These are phyloP conservation scores for Drosophila ezoana DNA, from an alignment of 2,888 invertebrate genomes.

Conservation along the genomic window DNA sequence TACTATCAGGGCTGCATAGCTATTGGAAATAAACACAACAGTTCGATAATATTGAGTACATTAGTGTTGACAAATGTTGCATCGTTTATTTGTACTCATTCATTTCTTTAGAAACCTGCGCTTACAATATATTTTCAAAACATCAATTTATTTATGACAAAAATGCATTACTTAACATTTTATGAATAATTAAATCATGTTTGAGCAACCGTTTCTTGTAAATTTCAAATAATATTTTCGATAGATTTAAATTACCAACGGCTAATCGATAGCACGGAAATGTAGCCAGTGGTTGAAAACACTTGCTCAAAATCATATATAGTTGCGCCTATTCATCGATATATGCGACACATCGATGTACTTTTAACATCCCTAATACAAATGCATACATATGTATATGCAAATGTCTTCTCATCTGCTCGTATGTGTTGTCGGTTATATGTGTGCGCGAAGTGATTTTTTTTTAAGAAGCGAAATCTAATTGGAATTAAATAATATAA, in stretches of 20 bases:
- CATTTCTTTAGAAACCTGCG: background rate
- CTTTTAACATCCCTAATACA: constrained; percentile 52
- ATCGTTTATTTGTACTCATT: background rate
- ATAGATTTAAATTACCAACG: background rate
- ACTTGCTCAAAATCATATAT: background rate
- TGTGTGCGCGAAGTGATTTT: constrained; percentile 64
- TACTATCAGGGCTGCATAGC: background rate
- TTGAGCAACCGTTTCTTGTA: background rate
- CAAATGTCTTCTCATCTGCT: constrained; percentile 67
- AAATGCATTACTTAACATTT: background rate
- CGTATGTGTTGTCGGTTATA: constrained; percentile 63
- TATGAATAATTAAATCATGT: too few relatives aligned
- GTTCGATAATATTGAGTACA: background rate
- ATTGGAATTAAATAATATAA: constrained; percentile 63
- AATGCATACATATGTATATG: constrained; percentile 68
- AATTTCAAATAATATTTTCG: background rate
- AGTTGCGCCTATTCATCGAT: constrained; percentile 32
- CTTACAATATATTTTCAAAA: too few relatives aligned
- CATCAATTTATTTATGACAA: too few relatives aligned
- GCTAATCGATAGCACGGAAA: constrained; percentile 5
- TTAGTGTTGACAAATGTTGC: background rate
- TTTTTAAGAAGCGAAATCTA: constrained; percentile 67
- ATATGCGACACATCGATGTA: constrained; percentile 31
- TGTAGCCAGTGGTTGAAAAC: background rate
- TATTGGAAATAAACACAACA: background rate